Evolutionary conservation across 2,113 vertebrate genomes (phyloP).

Genomic region (Chamaea fasciata): DNA sequence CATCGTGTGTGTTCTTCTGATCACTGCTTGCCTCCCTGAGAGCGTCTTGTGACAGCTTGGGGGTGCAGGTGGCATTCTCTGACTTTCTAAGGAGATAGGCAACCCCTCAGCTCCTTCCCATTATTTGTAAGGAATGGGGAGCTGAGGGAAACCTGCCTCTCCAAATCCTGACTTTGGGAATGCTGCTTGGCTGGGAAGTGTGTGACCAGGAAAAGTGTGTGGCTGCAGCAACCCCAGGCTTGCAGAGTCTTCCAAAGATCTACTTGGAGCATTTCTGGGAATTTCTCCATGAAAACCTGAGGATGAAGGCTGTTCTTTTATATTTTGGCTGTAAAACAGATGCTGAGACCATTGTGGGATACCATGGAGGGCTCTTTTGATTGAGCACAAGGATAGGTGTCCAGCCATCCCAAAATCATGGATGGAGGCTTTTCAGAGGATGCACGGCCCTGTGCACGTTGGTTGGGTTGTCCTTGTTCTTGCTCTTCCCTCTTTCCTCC

Average conservation of each 20-base stretch:
- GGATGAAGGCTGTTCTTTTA: not conserved
- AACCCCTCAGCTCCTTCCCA: not conserved
- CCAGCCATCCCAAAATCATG: not conserved
- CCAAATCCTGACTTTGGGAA: not conserved
- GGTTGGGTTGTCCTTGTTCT: not conserved
- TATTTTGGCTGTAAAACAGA: not conserved
- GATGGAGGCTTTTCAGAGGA: not conserved
- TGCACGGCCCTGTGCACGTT: accelerated
- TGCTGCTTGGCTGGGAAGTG: not conserved
- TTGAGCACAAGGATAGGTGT: not conserved
- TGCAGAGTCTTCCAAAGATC: not conserved
- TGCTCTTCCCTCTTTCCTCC: not conserved
- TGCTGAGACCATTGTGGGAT: not conserved
- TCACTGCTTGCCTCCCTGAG: not conserved
- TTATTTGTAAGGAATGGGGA: not conserved
- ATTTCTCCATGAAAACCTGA: not conserved
- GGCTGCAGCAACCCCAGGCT: not conserved
- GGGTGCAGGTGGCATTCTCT: not conserved
- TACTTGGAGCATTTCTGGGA: not conserved
- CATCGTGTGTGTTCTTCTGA: accelerated
- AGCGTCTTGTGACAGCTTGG: not conserved
- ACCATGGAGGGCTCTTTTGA: not conserved
- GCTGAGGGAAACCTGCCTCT: not conserved
- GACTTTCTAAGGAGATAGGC: not conserved
- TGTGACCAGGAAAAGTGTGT: not conserved